Percentiles rank a stretch among this genome's conserved stretches.
Conservation (phyloP, 2,888 invertebrate species). For the Theristus sp. region DNA sequence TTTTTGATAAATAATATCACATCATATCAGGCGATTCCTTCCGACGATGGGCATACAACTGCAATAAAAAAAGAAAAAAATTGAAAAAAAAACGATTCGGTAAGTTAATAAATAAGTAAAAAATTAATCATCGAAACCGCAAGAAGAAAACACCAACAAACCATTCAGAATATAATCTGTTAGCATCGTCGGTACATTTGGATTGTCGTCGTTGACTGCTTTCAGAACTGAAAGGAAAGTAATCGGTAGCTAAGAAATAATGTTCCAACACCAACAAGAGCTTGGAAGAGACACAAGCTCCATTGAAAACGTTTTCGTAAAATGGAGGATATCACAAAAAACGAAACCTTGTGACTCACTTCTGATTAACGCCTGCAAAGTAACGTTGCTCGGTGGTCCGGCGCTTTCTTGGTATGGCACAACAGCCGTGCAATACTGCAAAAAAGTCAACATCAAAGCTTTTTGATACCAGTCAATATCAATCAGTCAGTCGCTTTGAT, state of each 20-base stretch:
- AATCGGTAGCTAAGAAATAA: too few relatives aligned
- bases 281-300: not conserved
- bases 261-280: too few relatives aligned
- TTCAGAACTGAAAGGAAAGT: constrained; percentile 54
- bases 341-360: constrained; percentile 47
- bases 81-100: not conserved
- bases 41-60: not conserved
- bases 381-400: constrained; percentile 72
- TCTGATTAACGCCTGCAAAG: constrained; percentile 84
- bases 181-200: constrained; percentile 82
- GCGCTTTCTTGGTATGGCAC: constrained; percentile 89
- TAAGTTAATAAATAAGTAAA: not conserved
- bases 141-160: constrained; percentile 18
- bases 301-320: not conserved
- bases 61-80: not conserved
- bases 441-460: too few relatives aligned
- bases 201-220: constrained; percentile 95
- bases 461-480: too few relatives aligned
- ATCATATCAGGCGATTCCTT: not conserved
- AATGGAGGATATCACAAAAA: not conserved
- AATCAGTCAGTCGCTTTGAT: too few relatives aligned
- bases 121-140: not conserved
- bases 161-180: constrained; percentile 96
- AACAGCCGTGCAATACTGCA: constrained; percentile 83
- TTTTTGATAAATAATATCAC: too few relatives aligned